phyloP scores from a whole-genome alignment of 2,113 vertebrate species.

The Serinus canaria region DNA sequence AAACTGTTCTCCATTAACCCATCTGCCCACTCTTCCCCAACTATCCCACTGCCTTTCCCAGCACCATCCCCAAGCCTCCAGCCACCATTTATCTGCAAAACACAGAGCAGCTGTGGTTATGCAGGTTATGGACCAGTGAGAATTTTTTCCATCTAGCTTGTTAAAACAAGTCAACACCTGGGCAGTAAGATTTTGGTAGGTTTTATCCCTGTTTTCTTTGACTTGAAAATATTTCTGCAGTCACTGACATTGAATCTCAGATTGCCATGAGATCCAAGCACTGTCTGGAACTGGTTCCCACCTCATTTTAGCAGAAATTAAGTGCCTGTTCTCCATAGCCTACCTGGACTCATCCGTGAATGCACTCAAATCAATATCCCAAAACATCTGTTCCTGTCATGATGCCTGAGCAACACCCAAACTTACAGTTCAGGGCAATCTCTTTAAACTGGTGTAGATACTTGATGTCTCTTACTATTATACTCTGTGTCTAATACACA shows the following conservation, averaged over 20 bases:
- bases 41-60: neutral
- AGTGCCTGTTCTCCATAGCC: neutral
- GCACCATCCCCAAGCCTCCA: neutral
- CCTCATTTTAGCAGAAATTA: neutral
- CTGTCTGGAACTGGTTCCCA: neutral
- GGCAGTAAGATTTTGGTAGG: neutral
- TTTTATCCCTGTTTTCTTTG: neutral
- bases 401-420: neutral
- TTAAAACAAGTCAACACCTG: neutral
- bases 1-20: neutral
- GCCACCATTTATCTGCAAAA: neutral
- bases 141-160: neutral
- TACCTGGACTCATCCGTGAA: neutral
- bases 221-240: neutral
- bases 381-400: neutral
- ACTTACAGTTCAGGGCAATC: neutral
- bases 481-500: neutral
- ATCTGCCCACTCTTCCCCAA: neutral
- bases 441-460: neutral
- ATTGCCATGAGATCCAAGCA: neutral
- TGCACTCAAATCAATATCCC: neutral
- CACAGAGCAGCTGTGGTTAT: neutral
- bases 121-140: neutral
- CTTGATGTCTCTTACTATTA: neutral
- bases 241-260: neutral